These are phyloP conservation scores for Steatornis caripensis DNA, from an alignment of 2,113 vertebrate genomes.

Conservation along the genomic window DNA sequence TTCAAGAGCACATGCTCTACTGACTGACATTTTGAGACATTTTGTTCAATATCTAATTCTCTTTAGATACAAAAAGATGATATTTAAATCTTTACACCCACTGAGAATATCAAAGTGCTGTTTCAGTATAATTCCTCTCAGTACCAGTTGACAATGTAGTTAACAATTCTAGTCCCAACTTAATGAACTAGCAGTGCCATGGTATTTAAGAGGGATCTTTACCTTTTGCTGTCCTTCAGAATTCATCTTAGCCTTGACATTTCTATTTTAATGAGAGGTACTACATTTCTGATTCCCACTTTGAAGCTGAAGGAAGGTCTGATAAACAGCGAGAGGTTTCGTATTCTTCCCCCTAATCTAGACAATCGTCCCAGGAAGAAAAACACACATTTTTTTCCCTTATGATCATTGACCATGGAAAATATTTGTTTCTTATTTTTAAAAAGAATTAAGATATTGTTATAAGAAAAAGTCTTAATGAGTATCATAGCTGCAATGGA, in stretches of 20 bases:
- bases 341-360: not conserved
- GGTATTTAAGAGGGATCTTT: slow-evolving; percentile 43
- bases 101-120: not conserved
- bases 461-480: not conserved
- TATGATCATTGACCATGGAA: not conserved
- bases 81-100: slow-evolving; percentile 38
- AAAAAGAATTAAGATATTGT: not conserved
- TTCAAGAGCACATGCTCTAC: not conserved
- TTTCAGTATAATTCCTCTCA: slow-evolving; percentile 5
- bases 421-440: not conserved
- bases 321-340: not conserved
- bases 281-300: not conserved
- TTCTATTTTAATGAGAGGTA: slow-evolving; percentile 45
- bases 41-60: slow-evolving; percentile 22
- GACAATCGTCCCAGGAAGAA: not conserved
- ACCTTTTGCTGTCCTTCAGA: slow-evolving; percentile 33
- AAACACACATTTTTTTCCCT: not conserved
- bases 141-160: slow-evolving; percentile 1
- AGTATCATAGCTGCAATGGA: not conserved
- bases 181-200: slow-evolving; percentile 17
- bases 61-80: slow-evolving; percentile 2
- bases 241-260: slow-evolving; percentile 30
- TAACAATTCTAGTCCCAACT: slow-evolving; percentile 1
- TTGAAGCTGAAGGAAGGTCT: not conserved
- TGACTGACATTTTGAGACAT: slow-evolving; percentile 29